Conservation (phyloP, 1,140 invertebrate species). For the Harpegnathos saltator region DNA sequence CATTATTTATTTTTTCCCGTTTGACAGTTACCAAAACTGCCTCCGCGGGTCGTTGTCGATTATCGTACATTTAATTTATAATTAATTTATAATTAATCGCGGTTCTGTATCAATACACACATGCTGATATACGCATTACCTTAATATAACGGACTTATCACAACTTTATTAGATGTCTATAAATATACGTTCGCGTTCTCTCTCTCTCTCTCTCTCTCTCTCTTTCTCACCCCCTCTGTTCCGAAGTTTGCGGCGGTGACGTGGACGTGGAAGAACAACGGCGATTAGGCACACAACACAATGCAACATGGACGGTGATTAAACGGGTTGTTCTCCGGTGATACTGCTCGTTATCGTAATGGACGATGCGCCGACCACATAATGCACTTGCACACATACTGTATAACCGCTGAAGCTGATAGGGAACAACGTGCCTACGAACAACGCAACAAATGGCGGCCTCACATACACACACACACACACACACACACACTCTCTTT, state of each 20-base stretch:
- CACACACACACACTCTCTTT: neutral
- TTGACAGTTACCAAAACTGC: no score
- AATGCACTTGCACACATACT: constrained; percentile 28
- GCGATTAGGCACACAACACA: constrained; percentile 50
- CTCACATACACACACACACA: neutral
- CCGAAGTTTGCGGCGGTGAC: constrained; percentile 2
- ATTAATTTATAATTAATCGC: no score
- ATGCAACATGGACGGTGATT: constrained; percentile 58
- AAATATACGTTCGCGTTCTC: neutral
- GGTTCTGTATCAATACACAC: no score
- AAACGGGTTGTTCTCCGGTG: constrained; percentile 33
- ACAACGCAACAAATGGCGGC: neutral
- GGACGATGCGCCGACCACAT: constrained; percentile 45
- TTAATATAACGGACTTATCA: neutral
- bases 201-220: neutral
- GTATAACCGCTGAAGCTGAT: neutral
- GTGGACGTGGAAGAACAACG: constrained; percentile 27
- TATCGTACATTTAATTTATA: no score
- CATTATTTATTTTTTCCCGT: no score
- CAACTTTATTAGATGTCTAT: constrained; percentile 37
- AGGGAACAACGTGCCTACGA: neutral
- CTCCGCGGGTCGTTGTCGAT: no score
- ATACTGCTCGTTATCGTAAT: constrained; percentile 66
- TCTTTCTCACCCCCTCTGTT: constrained; percentile 23
- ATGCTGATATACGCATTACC: no score